Evolutionary conservation across 2,888 invertebrate species (phyloP).

Genomic region (Oscheius sp.): DNA sequence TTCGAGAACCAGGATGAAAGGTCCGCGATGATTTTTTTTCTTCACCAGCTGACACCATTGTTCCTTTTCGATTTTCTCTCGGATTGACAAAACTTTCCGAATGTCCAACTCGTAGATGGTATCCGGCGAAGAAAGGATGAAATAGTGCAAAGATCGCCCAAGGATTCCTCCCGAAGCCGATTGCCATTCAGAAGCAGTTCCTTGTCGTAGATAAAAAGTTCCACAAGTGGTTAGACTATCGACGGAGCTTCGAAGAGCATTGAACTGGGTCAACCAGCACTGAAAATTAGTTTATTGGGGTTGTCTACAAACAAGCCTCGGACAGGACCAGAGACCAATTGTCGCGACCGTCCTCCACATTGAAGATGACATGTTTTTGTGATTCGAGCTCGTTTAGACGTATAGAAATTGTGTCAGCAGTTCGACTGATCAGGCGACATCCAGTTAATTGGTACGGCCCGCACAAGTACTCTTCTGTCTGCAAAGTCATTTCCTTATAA

Average conservation of each 20-base stretch:
- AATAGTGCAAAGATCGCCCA: conserved; percentile 25
- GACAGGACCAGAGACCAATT: conserved; percentile 58
- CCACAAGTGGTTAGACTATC: conserved; percentile 53
- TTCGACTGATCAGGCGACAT: conserved; percentile 33
- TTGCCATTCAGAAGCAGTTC: conserved; percentile 40
- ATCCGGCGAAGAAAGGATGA: conserved; percentile 20
- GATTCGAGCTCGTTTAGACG: conserved; percentile 35
- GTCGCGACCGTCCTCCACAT: conserved; percentile 52
- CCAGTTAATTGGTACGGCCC: conserved; percentile 35
- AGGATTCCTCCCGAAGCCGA: conserved; percentile 28
- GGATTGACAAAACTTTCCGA: conserved; percentile 38
- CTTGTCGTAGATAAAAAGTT: conserved; percentile 60
- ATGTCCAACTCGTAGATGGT: conserved; percentile 36
- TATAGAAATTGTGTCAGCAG: conserved; percentile 14
- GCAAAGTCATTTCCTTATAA: conserved; percentile 4
- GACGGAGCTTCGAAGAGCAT: conserved; percentile 16
- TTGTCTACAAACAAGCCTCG: conserved; percentile 40
- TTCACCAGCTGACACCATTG: conserved; percentile 51
- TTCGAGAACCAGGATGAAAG: conserved; percentile 64
- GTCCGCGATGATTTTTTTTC: conserved; percentile 55
- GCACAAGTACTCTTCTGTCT: conserved; percentile 34
- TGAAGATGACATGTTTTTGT: conserved; percentile 40
- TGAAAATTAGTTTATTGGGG: conserved; percentile 4
- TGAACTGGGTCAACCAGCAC: conserved; percentile 36
- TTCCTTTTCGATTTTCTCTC: conserved; percentile 49